Evolutionary conservation across 2,113 vertebrate genomes (phyloP), one percentile per base, ranked within the genome.

Genomic region (rat (Rattus norvegicus)): DNA sequence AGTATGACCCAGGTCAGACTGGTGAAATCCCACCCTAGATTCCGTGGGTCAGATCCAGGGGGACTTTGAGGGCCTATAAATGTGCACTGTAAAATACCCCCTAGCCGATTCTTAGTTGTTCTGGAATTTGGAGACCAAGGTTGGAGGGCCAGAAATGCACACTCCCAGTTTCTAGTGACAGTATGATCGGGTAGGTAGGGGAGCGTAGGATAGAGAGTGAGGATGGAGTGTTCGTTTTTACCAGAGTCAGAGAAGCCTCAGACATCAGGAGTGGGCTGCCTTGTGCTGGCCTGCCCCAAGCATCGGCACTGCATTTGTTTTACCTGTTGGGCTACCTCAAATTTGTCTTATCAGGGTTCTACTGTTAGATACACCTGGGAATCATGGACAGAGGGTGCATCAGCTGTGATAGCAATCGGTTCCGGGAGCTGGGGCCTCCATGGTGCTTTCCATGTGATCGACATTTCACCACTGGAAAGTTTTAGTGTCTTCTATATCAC

Each of bases 121-220:
- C 70, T 52, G 49, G 33, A 49, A 49, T 92, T 75, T 63, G 24
- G 52, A 39, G 72, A 76, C 13, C 24, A 73, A n/a, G 30, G 13
- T 12, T 26, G 5, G 16, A 39, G 61, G 59, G 30, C 72, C 39
- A 69, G 61, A 43, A 63, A 52, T 13, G 19, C 12, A 47, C 0
- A 5, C 0, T 56, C 76, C 16, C 47, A 30, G 28, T 17, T 70
- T 33, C 47, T 63, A 43, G 75, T 26, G 36, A 54, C 13, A 39
- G 73, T 9, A 17, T 43, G 36, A 26, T 2, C 16, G 11, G 2
- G 16, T 76, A n/a, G 26, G n/a, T 4, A 19, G 11, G 1, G 2
- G 9, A 16, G 9, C 24, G 47, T 49, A 1, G 52, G 2, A 10
- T 13, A n/a, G 11, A 52, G 26, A 2, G 12, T 59, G 14, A 77